Conservation (phyloP, 2,797 vertebrate genomes). For the Cichlasoma orientale region DNA sequence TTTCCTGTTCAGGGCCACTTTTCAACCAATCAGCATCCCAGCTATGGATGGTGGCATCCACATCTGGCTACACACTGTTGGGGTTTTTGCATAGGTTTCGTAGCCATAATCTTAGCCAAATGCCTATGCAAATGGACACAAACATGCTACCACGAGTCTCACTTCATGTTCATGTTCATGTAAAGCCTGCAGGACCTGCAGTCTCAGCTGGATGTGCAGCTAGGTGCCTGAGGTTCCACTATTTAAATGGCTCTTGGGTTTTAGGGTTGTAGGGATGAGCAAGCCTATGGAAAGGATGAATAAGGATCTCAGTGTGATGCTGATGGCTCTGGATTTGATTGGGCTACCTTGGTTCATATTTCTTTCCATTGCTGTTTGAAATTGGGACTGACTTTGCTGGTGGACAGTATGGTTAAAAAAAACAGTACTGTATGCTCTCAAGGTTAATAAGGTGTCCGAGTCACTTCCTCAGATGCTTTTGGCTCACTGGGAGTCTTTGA, state of each 20-base stretch:
- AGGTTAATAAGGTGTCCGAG: not conserved
- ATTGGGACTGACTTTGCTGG: not conserved
- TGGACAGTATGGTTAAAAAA: not conserved
- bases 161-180: too few species aligned
- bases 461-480: not conserved
- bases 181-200: not conserved
- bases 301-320: too few species aligned
- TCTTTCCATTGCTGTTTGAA: not conserved
- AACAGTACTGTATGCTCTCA: not conserved
- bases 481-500: not conserved
- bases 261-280: not conserved
- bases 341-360: not conserved
- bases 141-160: too few species aligned
- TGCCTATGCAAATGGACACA: too few species aligned
- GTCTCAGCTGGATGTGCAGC: not conserved
- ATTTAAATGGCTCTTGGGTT: not conserved
- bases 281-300: not conserved
- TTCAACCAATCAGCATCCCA: not conserved
- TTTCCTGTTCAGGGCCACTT: not conserved
- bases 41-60: not conserved
- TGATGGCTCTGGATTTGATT: too few species aligned
- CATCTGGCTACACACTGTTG: not conserved
- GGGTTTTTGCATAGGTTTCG: not conserved
- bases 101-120: not conserved
- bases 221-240: not conserved